These are phyloP conservation scores for Orestias chungarensis DNA, from an alignment of 2,797 vertebrate species.

Conservation along the genomic window DNA sequence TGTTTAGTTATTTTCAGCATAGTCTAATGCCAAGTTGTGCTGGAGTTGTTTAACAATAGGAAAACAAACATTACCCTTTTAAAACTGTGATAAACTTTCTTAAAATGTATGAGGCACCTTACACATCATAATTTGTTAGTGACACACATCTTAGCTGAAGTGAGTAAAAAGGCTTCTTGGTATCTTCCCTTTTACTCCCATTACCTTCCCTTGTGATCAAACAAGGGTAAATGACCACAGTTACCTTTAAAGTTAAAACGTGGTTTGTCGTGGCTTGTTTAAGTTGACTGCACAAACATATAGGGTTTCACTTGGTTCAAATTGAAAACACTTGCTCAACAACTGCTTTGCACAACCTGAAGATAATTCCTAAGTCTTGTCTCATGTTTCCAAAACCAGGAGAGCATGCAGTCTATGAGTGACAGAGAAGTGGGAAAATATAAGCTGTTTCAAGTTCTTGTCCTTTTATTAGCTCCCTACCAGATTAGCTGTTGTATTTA, in stretches of 20 bases:
- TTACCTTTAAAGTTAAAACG: neutral
- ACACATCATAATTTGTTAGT: neutral
- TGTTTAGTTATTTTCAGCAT: neutral
- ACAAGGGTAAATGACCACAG: neutral
- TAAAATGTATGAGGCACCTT: slow-evolving; percentile 5
- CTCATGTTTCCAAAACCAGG: slow-evolving; percentile 48
- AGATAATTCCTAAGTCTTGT: slow-evolving; percentile 51
- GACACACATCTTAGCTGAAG: slow-evolving; percentile 14
- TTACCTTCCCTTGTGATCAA: neutral
- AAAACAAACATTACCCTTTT: slow-evolving; percentile 16
- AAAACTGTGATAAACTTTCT: slow-evolving; percentile 18
- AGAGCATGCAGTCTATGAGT: slow-evolving; percentile 26
- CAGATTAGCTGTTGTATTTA: slow-evolving; percentile 59
- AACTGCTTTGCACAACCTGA: slow-evolving; percentile 33
- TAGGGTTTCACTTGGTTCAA: slow-evolving; percentile 13
- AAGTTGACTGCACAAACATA: slow-evolving; percentile 23
- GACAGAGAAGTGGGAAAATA: slow-evolving; percentile 46
- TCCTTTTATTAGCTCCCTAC: slow-evolving; percentile 65
- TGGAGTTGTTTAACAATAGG: neutral
- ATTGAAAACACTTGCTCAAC: slow-evolving; percentile 23
- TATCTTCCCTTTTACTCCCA: slow-evolving; percentile 6
- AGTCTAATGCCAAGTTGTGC: neutral
- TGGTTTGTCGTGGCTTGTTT: neutral
- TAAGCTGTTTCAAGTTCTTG: slow-evolving; percentile 37
- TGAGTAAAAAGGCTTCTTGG: slow-evolving; percentile 44